phyloP scores from a whole-genome alignment of 2,888 invertebrate genomes.

The Eilema sororculum region DNA sequence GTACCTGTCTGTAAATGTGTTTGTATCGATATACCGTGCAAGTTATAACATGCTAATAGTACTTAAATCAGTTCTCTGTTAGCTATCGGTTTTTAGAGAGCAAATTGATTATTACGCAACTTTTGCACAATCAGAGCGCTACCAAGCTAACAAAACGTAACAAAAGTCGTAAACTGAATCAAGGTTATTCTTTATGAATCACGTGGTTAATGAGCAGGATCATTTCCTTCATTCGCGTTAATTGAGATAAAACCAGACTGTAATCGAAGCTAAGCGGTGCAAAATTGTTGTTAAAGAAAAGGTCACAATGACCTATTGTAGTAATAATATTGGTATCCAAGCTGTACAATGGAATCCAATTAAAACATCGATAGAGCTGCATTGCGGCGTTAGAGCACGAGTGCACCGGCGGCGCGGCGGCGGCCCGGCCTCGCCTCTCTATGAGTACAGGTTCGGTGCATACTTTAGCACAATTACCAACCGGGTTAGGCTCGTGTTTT shows the following conservation, averaged over 20 bases:
- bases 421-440: conserved; percentile 43
- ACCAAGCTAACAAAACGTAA: conserved; percentile 54
- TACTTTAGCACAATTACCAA: conserved; percentile 64
- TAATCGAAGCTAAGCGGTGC: conserved; percentile 12
- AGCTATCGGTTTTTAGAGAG: conserved; percentile 61
- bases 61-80: conserved; percentile 34
- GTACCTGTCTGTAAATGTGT: conserved; percentile 37
- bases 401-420: conserved; percentile 33
- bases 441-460: conserved; percentile 62
- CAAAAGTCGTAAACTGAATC: conserved; percentile 61
- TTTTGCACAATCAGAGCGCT: conserved; percentile 59
- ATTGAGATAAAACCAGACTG: conserved; percentile 16
- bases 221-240: conserved; percentile 51
- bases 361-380: conserved; percentile 64
- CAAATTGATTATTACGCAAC: conserved; percentile 63
- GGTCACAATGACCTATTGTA: conserved; percentile 62
- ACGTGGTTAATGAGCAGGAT: conserved; percentile 59
- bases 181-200: conserved; percentile 66
- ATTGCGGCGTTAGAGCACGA: conserved; percentile 46
- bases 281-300: conserved; percentile 47
- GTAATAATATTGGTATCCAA: conserved; percentile 56
- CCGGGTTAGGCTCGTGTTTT: conserved; percentile 60
- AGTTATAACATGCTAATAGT: conserved; percentile 15
- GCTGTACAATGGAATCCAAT: conserved; percentile 68
- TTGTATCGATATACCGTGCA: conserved; percentile 26